Evolutionary conservation across 1,140 invertebrate species (phyloP), one percentile per base, ranked within the genome.

Genomic region (Pseudobourletiella spinata): DNA sequence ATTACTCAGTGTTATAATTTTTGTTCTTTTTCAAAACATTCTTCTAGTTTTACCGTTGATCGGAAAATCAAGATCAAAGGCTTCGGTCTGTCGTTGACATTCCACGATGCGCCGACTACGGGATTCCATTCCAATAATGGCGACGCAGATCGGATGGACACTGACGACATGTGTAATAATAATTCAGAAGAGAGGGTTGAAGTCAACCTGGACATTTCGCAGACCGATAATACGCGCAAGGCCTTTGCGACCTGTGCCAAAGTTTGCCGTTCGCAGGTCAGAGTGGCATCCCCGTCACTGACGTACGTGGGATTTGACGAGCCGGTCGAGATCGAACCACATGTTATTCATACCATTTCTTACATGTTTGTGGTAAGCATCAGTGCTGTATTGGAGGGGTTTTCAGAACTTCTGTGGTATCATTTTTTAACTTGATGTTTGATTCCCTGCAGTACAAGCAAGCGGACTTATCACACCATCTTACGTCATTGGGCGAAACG

Each of bases 331-430:
- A 48, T 48, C 20, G 14, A 11, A 6, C 44, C 44, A 22, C 14
- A 22, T 48, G 22, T 48, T 22, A 48, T 48, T 48, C 44, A 48
- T 48, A 48, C 44, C 6, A 48, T 48, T 48, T 48, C 44, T 4
- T 48, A 48, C 44, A 48, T 48, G 44, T 48, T 48, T 48, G 44
- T 48, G 6, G 44, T 48, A 18, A 48, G 44, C 8, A 48, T 11
- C 32, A 39, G n/a, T 39, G 8, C 32, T 39, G 8, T 39, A 39
- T n/a, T 39, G 8, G 8, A 39, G 8, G 32, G 32, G 32, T 39
- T 39, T n/a, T n/a, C n/a, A n/a, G n/a, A n/a, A n/a, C n/a, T n/a
- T n/a, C n/a, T n/a, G n/a, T n/a, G n/a, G n/a, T n/a, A n/a, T n/a
- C n/a, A n/a, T n/a, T n/a, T n/a, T n/a, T n/a, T n/a, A n/a, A n/a